Percentiles rank a stretch among this genome's conserved stretches.
Conservation (phyloP, 2,113 vertebrate species). For the Psilopogon haemacephalus region DNA sequence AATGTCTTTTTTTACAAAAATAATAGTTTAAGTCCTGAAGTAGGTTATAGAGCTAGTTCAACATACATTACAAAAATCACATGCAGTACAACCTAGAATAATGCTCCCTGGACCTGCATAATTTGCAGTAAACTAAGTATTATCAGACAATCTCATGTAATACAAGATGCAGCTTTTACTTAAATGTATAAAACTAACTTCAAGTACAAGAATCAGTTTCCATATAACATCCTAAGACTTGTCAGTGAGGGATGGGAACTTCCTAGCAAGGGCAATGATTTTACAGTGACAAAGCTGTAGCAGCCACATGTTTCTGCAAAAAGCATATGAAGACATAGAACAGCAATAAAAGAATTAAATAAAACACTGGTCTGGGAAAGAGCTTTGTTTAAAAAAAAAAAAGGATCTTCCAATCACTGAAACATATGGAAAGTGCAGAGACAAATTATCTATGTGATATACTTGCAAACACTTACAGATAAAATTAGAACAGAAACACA, state of each 20-base stretch:
- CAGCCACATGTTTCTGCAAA: not conserved
- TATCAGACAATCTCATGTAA: not conserved
- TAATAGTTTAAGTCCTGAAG: not conserved
- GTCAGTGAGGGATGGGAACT: not conserved
- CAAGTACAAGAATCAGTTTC: not conserved
- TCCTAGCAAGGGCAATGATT: not conserved
- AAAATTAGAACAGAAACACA: slow-evolving; percentile 79
- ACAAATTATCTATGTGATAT: slow-evolving; percentile 74
- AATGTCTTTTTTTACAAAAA: not conserved
- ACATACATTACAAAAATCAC: not conserved
- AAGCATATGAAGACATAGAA: not conserved
- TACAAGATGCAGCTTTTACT: not conserved
- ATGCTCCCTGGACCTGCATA: not conserved
- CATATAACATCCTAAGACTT: not conserved
- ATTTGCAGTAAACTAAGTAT: not conserved
- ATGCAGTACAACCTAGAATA: not conserved
- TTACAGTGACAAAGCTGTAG: not conserved
- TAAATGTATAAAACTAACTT: not conserved
- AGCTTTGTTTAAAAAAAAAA: slow-evolving; percentile 71
- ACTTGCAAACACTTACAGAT: slow-evolving; percentile 74
- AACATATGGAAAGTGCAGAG: slow-evolving; percentile 80
- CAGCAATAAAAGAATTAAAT: slow-evolving; percentile 22
- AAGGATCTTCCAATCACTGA: slow-evolving; percentile 73
- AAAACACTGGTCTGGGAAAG: slow-evolving; percentile 38
- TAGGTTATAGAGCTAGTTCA: not conserved